Evolutionary conservation across 92 coral and sea anemone species (phyloP).

Genomic region (Porites lobata): DNA sequence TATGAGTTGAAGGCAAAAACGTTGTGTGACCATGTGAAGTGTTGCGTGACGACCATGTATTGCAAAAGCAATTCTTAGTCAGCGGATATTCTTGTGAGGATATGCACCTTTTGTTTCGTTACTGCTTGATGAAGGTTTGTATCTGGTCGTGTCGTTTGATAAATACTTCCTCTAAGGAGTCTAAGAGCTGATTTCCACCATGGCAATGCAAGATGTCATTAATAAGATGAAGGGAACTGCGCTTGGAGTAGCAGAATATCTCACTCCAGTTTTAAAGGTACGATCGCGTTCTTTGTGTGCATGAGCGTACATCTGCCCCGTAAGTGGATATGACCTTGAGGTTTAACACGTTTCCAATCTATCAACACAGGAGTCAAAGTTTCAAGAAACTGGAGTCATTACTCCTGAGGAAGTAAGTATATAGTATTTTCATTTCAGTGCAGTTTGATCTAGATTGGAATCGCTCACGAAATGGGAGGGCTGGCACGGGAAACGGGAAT

Average conservation of each 20-base stretch:
- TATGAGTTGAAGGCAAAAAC: too few species aligned
- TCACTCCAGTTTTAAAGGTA: slow-evolving; percentile 98
- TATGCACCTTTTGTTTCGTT: slow-evolving; percentile 3
- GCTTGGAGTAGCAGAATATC: slow-evolving; percentile 96
- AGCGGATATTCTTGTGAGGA: slow-evolving; percentile 24
- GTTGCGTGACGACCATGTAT: too few species aligned
- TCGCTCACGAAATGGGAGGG: neutral
- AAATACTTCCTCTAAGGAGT: neutral
- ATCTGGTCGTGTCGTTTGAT: neutral
- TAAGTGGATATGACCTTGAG: neutral
- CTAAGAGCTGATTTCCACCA: slow-evolving; percentile 34
- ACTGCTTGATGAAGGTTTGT: too few species aligned
- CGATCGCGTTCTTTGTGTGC: neutral
- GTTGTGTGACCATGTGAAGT: too few species aligned
- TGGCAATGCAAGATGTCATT: slow-evolving; percentile 99
- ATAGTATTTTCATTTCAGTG: neutral
- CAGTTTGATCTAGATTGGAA: neutral
- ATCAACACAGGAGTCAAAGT: slow-evolving; percentile 89
- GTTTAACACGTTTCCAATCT: neutral
- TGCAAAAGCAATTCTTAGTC: neutral
- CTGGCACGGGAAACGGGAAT: too few species aligned
- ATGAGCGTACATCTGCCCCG: neutral
- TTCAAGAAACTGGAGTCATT: slow-evolving; percentile 99
- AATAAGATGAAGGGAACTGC: slow-evolving; percentile 99
- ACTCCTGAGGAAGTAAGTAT: slow-evolving; percentile 96